These are phyloP conservation scores for Euphydryas editha DNA, from an alignment of 2,888 invertebrate species.

Conservation along the genomic window DNA sequence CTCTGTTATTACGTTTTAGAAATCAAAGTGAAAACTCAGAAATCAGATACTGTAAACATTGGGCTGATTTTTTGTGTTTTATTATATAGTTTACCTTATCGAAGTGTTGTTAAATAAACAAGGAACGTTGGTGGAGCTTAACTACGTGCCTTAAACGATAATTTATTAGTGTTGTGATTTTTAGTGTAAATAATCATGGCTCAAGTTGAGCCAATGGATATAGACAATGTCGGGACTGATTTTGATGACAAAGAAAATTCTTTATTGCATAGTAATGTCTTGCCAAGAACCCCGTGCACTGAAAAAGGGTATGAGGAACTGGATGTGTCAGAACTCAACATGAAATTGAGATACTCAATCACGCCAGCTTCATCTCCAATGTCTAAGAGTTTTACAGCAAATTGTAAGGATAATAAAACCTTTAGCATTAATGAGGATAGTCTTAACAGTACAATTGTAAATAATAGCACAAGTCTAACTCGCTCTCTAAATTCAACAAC, in stretches of 20 bases:
- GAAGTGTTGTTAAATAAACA: conserved; percentile 32
- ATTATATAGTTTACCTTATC: conserved; percentile 50
- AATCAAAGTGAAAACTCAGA: conserved; percentile 74
- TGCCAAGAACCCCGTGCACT: conserved; percentile 58
- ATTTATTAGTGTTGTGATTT: conserved; percentile 33
- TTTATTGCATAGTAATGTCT: conserved; percentile 67
- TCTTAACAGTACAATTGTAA: conserved; percentile 46
- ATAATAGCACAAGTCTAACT: conserved; percentile 61
- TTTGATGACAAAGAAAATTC: conserved; percentile 78
- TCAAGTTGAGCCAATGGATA: conserved; percentile 73
- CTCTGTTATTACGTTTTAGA: conserved; percentile 66
- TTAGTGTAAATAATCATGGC: conserved; percentile 57
- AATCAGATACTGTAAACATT: conserved; percentile 72
- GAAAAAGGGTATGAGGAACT: conserved; percentile 77
- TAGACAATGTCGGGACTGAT: conserved; percentile 66
- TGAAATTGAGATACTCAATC: conserved; percentile 74
- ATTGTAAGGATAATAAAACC: conserved; percentile 56
- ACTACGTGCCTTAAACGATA: conserved; percentile 12
- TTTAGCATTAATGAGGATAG: conserved; percentile 52
- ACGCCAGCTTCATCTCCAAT: conserved; percentile 74
- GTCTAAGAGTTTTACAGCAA: conserved; percentile 70
- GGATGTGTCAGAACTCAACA: conserved; percentile 74
- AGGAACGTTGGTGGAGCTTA: conserved; percentile 19
- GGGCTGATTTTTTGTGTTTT: conserved; percentile 64
- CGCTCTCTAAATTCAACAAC: conserved; percentile 65